Evolutionary conservation across 1,140 invertebrate species (phyloP), one percentile per base, ranked within the genome.

Genomic region (Chironomus tepperi): DNA sequence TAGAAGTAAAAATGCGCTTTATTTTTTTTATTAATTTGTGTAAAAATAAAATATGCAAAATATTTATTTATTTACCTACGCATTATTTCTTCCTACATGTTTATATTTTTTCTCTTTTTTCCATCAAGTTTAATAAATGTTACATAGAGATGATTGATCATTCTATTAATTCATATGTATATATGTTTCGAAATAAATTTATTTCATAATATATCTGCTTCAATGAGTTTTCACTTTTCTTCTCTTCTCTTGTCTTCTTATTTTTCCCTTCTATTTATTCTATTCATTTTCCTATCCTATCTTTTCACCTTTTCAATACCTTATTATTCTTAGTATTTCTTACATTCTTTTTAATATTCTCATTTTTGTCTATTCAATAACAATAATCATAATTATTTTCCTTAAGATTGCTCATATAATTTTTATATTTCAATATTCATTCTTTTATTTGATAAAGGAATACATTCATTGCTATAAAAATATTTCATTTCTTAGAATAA

Each of bases 261-360:
- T 64, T 74, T 65, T 64, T 42, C 43, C 19, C 7, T 8, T 75
- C 74, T 65, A 21, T 64, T 75, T 12, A 73, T 57, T 64, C 7
- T 73, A 18, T 34, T 34, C 24, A 34, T 67, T 67, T 75, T 42
- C 42, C 42, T 73, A 12, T 34, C 67, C 73, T 74, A 64, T 73
- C 74, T 74, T 74, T 74, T 47, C 75, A 75, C 74, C 75, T 75
- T 75, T 47, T 78, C 76, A 76, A 76, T 79, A 79, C 76, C 79
- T 78, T 78, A 34, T 80, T 80, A 78, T 80, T 78, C 76, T 76
- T n/a, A n/a, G n/a, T n/a, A n/a, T n/a, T n/a, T n/a, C n/a, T 34
- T 34, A 34, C 24, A 70, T 77, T 47, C n/a, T 57, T 76, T 76
- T 76, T 70, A 10, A 18, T 73, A 12, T 42, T 57, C 43, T 19